phyloP scores from a whole-genome alignment of 2,113 vertebrate genomes.

The Sitta europaea region DNA sequence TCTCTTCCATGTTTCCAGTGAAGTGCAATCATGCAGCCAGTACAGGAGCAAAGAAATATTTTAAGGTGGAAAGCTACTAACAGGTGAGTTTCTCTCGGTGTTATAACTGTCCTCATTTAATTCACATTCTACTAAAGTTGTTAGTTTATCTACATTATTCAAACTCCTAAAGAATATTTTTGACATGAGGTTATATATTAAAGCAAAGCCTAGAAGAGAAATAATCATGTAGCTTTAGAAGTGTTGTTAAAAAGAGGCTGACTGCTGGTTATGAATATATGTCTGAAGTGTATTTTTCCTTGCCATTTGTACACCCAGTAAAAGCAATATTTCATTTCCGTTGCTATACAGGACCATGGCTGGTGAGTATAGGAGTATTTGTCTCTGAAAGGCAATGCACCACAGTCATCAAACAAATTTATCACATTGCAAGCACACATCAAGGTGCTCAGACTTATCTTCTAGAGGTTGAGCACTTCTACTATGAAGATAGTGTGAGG shows the following conservation, averaged over 20 bases:
- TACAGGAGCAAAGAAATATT: not conserved
- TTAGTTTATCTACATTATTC: not conserved
- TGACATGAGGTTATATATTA: not conserved
- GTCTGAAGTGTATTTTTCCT: not conserved
- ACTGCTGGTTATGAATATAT: not conserved
- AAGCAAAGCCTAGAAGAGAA: not conserved
- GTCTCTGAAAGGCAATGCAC: not conserved
- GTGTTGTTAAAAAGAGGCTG: fast-evolving
- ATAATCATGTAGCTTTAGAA: not conserved
- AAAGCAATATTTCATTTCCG: not conserved
- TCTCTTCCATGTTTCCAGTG: not conserved
- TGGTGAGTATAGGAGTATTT: not conserved
- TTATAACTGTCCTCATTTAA: not conserved
- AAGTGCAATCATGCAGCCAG: not conserved
- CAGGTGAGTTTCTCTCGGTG: not conserved
- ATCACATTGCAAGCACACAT: not conserved
- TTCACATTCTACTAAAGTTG: not conserved
- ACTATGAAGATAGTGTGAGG: not conserved
- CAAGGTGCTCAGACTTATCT: not conserved
- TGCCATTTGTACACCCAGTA: not conserved
- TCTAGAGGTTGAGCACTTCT: not conserved
- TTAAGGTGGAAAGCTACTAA: not conserved
- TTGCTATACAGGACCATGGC: not conserved
- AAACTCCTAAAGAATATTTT: not conserved
- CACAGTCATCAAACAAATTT: not conserved